These are phyloP conservation scores for Hydrolagus colliei DNA, from an alignment of 2,797 vertebrate genomes.

Conservation along the genomic window DNA sequence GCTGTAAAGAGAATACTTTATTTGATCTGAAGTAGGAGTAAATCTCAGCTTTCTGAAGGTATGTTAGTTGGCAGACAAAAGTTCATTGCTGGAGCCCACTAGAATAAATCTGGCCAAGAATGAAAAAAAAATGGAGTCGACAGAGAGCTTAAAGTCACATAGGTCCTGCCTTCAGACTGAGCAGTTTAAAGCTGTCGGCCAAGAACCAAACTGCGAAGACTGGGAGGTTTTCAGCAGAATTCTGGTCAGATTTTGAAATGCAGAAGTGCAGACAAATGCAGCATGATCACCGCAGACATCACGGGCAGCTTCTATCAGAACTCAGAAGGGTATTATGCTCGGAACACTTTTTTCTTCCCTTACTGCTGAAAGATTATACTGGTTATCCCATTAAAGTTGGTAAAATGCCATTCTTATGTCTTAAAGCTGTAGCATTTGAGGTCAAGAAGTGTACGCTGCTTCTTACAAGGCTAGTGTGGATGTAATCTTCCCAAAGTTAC, in stretches of 20 bases:
- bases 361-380: conserved; percentile 97
- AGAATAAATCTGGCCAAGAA: conserved; percentile 53
- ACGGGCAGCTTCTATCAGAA: conserved; percentile 69
- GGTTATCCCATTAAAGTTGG: conserved; percentile 99
- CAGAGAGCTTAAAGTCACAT: conserved; percentile 53
- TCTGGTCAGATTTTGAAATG: conserved; percentile 54
- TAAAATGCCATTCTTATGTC: conserved; percentile 99
- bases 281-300: conserved; percentile 64
- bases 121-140: conserved; percentile 48
- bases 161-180: conserved; percentile 46
- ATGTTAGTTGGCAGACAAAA: conserved; percentile 16
- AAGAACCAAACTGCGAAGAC: conserved; percentile 50
- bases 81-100: conserved; percentile 39
- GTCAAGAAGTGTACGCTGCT: conserved; percentile 97
- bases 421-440: conserved; percentile 98
- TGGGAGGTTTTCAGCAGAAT: conserved; percentile 42
- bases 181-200: conserved; percentile 46
- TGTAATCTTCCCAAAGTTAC: conserved; percentile 99
- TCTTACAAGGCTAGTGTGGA: conserved; percentile 93
- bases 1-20: neutral
- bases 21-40: neutral
- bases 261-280: conserved; percentile 60
- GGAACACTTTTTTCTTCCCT: conserved; percentile 85
- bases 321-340: conserved; percentile 90
- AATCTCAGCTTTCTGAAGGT: conserved; percentile 14